Conservation (phyloP, 2,113 vertebrate genomes). For the Semicossyphus pulcher region DNA sequence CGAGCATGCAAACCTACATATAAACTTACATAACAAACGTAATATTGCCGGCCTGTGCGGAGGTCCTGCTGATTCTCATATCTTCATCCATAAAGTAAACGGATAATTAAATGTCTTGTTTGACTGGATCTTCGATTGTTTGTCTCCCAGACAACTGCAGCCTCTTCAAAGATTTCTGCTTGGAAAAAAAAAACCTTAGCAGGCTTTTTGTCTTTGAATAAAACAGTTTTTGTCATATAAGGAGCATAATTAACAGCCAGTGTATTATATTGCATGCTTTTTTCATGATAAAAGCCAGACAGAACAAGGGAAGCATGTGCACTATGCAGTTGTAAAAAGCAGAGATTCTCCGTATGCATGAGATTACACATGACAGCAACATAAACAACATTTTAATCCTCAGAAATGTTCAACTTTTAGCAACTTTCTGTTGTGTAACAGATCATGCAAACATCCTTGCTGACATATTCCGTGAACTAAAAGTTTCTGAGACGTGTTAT, state of each 20-base stretch:
- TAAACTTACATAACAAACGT: conserved; percentile 47
- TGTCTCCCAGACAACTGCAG: too few species aligned
- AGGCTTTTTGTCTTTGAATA: neutral
- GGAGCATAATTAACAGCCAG: neutral
- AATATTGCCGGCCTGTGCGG: conserved; percentile 25
- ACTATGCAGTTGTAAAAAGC: neutral
- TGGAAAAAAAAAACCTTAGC: conserved; percentile 4
- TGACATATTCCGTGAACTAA: too few species aligned
- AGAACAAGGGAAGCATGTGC: neutral
- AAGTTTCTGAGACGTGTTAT: too few species aligned
- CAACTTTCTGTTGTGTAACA: too few species aligned
- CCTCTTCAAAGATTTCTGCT: neutral
- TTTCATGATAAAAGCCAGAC: conserved; percentile 40
- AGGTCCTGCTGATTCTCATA: conserved; percentile 20
- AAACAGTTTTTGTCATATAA: neutral
- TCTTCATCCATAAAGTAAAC: conserved; percentile 28
- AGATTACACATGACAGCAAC: neutral
- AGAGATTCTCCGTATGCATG: neutral
- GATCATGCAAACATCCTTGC: too few species aligned
- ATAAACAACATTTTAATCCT: neutral
- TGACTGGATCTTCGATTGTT: conserved; percentile 23
- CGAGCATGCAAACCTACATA: conserved; percentile 33
- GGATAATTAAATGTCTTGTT: conserved; percentile 58
- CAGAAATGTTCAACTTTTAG: too few species aligned
- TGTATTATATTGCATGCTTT: conserved; percentile 14